Percentiles rank a stretch among this genome's conserved stretches.
Evolutionary conservation across 2,797 vertebrate genomes (phyloP).

Genomic region (Amazona ochrocephala): DNA sequence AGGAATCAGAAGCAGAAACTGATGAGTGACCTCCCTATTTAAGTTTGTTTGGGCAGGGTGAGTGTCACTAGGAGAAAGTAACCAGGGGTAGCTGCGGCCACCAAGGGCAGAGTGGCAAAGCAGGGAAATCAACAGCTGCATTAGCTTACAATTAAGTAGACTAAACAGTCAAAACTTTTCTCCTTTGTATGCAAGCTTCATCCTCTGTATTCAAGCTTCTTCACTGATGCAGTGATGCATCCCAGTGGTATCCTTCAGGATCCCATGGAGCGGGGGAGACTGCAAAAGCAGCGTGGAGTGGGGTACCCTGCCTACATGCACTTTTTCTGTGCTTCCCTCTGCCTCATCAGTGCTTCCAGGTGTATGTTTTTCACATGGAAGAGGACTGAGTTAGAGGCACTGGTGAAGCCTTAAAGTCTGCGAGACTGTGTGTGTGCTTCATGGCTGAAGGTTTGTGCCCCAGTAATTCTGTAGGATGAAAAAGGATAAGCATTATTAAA

Average conservation of each 20-base stretch:
- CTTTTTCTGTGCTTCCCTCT: not conserved
- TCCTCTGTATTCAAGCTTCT: not conserved
- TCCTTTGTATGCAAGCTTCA: not conserved
- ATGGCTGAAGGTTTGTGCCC: not conserved
- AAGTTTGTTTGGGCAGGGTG: not conserved
- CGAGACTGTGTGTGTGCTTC: not conserved
- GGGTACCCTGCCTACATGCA: not conserved
- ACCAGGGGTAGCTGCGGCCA: not conserved
- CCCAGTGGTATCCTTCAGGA: not conserved
- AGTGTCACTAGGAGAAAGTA: not conserved
- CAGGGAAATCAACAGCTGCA: not conserved
- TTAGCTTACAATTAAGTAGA: not conserved
- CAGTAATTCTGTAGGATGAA: not conserved
- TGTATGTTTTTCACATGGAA: not conserved
- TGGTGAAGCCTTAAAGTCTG: not conserved
- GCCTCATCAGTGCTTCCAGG: not conserved
- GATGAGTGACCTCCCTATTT: not conserved
- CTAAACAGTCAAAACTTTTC: not conserved
- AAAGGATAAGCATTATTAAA: not conserved
- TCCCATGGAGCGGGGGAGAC: not conserved
- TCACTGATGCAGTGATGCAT: not conserved
- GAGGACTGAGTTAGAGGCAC: not conserved
- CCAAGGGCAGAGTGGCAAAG: not conserved
- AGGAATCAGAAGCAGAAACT: not conserved
- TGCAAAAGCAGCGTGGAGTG: accelerated